Conservation (phyloP, 1,140 invertebrate genomes). For the Atta texana region DNA sequence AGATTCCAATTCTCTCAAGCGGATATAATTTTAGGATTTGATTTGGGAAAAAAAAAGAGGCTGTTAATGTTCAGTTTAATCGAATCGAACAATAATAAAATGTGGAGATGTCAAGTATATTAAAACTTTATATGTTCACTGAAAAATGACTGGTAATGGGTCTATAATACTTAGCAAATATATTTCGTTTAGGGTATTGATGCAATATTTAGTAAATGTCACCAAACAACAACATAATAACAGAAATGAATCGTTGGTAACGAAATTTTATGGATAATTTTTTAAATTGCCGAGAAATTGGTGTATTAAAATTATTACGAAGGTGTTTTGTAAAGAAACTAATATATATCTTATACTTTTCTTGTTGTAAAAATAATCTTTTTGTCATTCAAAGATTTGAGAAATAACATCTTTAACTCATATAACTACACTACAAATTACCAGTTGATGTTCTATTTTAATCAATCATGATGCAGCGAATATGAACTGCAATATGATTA, state of each 20-base stretch:
- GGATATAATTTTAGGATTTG: not conserved
- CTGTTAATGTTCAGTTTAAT: not conserved
- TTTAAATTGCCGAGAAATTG: not conserved
- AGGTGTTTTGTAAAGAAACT: not conserved
- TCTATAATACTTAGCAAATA: too few species aligned
- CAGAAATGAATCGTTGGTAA: too few species aligned
- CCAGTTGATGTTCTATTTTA: too few species aligned
- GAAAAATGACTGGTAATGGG: too few species aligned
- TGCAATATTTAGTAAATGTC: too few species aligned
- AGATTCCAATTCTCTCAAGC: not conserved
- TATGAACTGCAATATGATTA: too few species aligned
- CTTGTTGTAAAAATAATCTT: not conserved
- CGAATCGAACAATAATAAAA: not conserved
- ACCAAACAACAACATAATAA: too few species aligned
- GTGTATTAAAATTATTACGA: not conserved
- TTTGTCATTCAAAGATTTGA: slow-evolving; percentile 17
- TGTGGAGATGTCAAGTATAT: not conserved
- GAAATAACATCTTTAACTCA: too few species aligned
- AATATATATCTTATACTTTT: not conserved
- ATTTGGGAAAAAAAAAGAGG: not conserved
- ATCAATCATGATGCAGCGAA: too few species aligned
- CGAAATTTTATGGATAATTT: not conserved
- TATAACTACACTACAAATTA: too few species aligned
- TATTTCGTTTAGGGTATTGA: too few species aligned
- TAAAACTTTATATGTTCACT: too few species aligned